These are phyloP conservation scores for Thysanoteuthis rhombus DNA, from an alignment of 2,888 invertebrate species.

Conservation along the genomic window DNA sequence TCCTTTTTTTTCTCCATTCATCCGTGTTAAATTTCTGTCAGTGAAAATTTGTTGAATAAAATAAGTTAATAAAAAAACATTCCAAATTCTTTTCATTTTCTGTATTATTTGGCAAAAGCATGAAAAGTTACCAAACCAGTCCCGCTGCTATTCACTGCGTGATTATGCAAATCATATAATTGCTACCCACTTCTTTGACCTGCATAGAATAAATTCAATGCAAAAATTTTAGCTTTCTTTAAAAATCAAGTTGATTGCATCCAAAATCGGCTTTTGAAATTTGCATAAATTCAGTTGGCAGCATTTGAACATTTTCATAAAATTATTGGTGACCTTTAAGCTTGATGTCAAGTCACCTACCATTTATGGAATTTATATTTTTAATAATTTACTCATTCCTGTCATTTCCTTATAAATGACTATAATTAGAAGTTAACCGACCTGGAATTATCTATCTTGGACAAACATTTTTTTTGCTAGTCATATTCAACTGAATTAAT, in stretches of 20 bases:
- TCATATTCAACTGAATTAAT: no score
- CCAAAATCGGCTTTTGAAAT: neutral
- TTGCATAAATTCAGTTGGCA: no score
- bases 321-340: no score
- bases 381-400: no score
- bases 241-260: neutral
- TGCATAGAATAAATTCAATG: neutral
- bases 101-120: neutral
- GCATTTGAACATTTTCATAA: no score
- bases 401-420: no score
- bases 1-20: neutral
- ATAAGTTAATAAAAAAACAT: neutral
- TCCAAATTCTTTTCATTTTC: neutral
- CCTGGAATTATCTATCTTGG: no score
- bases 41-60: neutral
- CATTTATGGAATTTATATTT: no score
- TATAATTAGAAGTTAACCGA: no score
- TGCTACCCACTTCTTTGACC: neutral
- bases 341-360: no score
- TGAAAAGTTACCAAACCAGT: neutral
- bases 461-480: no score
- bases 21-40: neutral
- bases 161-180: neutral
- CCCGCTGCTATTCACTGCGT: neutral
- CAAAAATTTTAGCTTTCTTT: neutral